Base-by-base conservation (phyloP, 2,797 vertebrate species). In the Lutjanus campechanus region DNA sequence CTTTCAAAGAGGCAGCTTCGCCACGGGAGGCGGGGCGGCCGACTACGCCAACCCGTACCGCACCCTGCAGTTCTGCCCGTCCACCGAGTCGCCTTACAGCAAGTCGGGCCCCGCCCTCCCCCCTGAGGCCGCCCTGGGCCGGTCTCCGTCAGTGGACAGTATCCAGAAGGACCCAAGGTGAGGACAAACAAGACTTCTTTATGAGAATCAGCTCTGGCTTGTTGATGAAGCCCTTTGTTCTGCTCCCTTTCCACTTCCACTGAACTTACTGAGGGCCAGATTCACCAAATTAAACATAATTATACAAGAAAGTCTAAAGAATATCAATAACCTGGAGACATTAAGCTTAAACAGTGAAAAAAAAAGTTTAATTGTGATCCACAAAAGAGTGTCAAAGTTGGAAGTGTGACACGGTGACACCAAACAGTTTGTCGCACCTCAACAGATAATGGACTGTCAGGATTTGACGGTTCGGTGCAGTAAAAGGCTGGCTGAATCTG, bases 141-240 rank as follows among this genome's bases (percentile, higher is more conserved):
- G 98, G 79, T 99, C 98, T 64, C 98, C 98, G 53, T 99, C 98
- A 75, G 98, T 99, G 90, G 98, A 99, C 96, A 99, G 98, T 95
- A 99, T 99, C 93, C 98, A 99, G 96, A 99, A 99, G 95, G 98
- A 99, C 92, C 98, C 98, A 95, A 98, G 98, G 98, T 99, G 95
- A 97, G 97, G 2, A 51, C 89, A 83, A 82, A 76, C 69, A 0
- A 49, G 0, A 5, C 46, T 49, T 55, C 47, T 53, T 15, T 55
- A 46, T 76, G 56, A 2, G 0, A 63, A 73, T 75, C 63, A 78
- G 66, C 79, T 85, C 64, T 82, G 83, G 85, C 72, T 90, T 81
- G 64, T 78, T 74, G 69, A 88, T 83, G 76, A 91, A 78, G 70
- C 82, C 80, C 78, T 77, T 84, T 83, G 61, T 84, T 85, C 73